Evolutionary conservation across 2,888 invertebrate species (phyloP), one percentile per base, ranked within the genome.

Genomic region (Agrotis segetum): DNA sequence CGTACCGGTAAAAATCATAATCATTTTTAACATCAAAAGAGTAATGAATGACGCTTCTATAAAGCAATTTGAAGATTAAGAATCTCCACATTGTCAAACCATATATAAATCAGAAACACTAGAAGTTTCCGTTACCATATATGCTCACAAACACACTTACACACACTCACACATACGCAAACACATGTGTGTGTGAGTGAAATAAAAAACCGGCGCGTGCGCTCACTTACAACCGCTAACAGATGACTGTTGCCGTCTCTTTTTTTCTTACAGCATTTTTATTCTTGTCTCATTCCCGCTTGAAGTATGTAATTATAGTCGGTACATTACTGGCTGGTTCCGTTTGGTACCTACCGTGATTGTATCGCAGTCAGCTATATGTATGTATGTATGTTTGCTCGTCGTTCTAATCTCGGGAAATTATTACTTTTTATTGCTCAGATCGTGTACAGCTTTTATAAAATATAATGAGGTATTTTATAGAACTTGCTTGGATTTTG

Each of bases 121-220:
- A 93, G 93, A 94, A 93, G 92, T 92, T 93, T 94, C 95, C 93
- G 92, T 92, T 92, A 90, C 88, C 84, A 83, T 62, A 76, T 58
- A 74, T 49, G 58, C 64, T 82, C 74, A 83, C 77, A 83, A 71
- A 76, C 65, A 59, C 16, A 49, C 1, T 9, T 13, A 1, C 24
- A 24, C 53, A 24, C 53, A 78, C 76, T 78, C 77, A 79, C 67
- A 63, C 56, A 44, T 0, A 52, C 16, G 9, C 66, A 70, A 50
- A 65, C 44, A 50, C 63, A 73, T 81, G 83, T 80, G 81, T 88
- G 92, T 88, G 90, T 89, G 90, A 24, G 90, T 88, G 87, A 71
- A 88, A 88, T 89, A 90, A 92, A 92, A 92, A 91, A 86, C 71
- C 84, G 88, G 87, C 92, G 91, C 93, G 90, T 90, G 94, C 93